phyloP scores from a whole-genome alignment of 1,140 invertebrate species.

The Papilio dardanus region DNA sequence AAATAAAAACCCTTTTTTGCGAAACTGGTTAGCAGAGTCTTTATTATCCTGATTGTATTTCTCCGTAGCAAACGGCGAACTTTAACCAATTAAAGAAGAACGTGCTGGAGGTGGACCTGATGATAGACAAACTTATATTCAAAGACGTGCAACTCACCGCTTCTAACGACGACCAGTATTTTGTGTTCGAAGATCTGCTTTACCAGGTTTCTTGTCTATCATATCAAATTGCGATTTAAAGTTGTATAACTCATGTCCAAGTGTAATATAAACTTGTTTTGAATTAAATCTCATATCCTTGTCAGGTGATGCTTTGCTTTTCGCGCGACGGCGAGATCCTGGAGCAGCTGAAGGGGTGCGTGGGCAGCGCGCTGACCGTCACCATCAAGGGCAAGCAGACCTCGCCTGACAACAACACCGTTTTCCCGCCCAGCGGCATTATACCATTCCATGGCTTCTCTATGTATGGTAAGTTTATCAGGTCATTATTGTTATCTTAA shows the following conservation, averaged over 20 bases:
- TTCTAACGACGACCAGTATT: slow-evolving; percentile 98
- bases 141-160: slow-evolving; percentile 98
- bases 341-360: slow-evolving; percentile 84
- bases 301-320: slow-evolving; percentile 94
- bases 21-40: too few species aligned
- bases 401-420: slow-evolving; percentile 86
- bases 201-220: slow-evolving; percentile 88
- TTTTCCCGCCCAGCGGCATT: slow-evolving; percentile 96
- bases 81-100: slow-evolving; percentile 92
- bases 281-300: neutral
- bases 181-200: slow-evolving; percentile 97
- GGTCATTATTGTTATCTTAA: neutral
- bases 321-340: slow-evolving; percentile 93
- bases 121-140: slow-evolving; percentile 96
- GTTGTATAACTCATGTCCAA: neutral
- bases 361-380: slow-evolving; percentile 85
- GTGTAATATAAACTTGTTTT: neutral
- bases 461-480: slow-evolving; percentile 92
- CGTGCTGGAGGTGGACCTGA: slow-evolving; percentile 94
- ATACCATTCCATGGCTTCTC: slow-evolving; percentile 98
- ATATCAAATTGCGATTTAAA: neutral
- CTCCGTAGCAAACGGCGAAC: slow-evolving; percentile 91
- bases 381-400: slow-evolving; percentile 89
- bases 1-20: too few species aligned
- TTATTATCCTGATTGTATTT: too few species aligned